Conservation (phyloP, 2,888 invertebrate species). For the Drosophila hamatofila region DNA sequence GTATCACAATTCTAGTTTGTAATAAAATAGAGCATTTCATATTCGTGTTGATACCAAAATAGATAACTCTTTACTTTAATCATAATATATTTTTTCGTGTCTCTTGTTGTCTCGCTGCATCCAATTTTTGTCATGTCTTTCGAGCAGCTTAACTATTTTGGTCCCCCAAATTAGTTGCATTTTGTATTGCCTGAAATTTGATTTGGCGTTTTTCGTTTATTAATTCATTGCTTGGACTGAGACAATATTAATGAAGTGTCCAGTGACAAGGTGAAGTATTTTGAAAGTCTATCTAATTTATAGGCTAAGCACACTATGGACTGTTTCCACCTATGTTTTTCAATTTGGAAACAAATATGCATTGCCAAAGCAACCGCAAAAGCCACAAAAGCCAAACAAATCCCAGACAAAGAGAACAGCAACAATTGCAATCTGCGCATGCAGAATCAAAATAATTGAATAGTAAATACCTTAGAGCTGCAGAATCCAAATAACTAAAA, state of each 20-base stretch:
- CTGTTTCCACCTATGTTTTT: constrained; percentile 20
- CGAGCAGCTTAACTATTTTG: constrained; percentile 74
- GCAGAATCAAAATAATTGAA: not conserved
- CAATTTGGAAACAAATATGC: constrained; percentile 16
- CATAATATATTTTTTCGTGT: constrained; percentile 36
- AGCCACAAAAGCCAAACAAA: constrained; percentile 29
- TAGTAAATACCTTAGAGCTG: not conserved
- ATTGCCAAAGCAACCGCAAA: constrained; percentile 38
- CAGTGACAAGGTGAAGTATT: constrained; percentile 12
- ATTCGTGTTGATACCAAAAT: constrained; percentile 36
- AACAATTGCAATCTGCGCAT: constrained; percentile 49
- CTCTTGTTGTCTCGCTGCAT: constrained; percentile 28
- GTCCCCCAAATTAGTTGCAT: constrained; percentile 68
- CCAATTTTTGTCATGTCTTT: constrained; percentile 63
- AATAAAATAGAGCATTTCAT: constrained; percentile 35
- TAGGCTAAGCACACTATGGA: not conserved
- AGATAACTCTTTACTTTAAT: constrained; percentile 19
- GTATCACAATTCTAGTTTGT: too few species aligned
- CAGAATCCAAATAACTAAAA: too few species aligned
- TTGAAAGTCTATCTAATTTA: constrained; percentile 14
- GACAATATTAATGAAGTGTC: constrained; percentile 65
- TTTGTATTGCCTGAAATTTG: constrained; percentile 19
- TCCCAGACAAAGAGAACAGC: constrained; percentile 10
- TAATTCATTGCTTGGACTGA: constrained; percentile 32
- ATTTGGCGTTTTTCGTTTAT: constrained; percentile 19